Base-by-base conservation (phyloP, 2,113 vertebrate genomes). In the Pelusios castaneus region DNA sequence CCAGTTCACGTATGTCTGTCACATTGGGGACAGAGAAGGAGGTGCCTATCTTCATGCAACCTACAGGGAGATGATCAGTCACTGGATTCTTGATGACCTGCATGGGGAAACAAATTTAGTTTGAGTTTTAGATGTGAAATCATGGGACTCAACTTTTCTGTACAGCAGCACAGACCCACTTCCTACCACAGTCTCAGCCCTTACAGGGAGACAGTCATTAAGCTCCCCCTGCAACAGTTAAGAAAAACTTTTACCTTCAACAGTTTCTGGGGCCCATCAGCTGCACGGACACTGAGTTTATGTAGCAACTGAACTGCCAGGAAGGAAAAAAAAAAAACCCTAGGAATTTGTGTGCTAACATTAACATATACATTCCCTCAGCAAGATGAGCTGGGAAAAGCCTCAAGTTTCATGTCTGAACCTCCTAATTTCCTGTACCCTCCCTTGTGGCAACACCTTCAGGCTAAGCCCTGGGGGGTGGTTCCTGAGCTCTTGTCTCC, bases 81-180 rank as follows among this genome's bases (percentile, higher is more conserved):
- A 99, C 98, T 0, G 99, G 99, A 45, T 99, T 99, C 96, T 99
- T 99, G 91, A 99, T 99, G 83, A 99, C 98, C 98, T 98, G 2
- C 9, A 89, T 38, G 60, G 54, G 43, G 76, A 58, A 31, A 90
- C 11, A 25, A 27, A 49, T 29, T 80, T 67, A 90, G 3, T 0
- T 9, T 34, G 41, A 3, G 3, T 21, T 1, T 21, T 1, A 95
- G 43, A 76, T 11, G 27, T 56, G 51, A 88, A 22, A n/a, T 8
- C 3, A 8, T 29, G 14, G 14, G 55, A 16, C 5, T 2, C 0
- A 70, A 24, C 24, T 1, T 47, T 4, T 2, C 0, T 4, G 43
- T 31, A 31, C 43, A 12, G 63, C 34, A 47, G 29, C 1, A 22
- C 16, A 76, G 58, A n/a, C 38, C 41, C 34, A 12, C 2, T 1